Base-by-base conservation (phyloP, 2,888 invertebrate species). In the Drosophila subquinaria region DNA sequence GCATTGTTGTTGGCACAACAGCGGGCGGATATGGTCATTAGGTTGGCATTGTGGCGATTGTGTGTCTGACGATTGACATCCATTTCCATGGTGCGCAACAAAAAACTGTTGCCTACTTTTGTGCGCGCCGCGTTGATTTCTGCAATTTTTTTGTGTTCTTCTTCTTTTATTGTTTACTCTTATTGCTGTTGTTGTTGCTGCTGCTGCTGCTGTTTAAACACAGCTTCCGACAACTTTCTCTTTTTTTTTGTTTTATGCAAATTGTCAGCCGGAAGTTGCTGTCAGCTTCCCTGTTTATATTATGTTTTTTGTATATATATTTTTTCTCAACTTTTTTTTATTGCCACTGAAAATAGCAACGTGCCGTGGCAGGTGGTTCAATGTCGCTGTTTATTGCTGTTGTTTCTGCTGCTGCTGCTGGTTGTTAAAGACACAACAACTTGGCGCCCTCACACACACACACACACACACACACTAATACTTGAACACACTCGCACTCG, bases 51-150 rank as follows among this genome's bases (percentile, higher is more conserved):
- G 81, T 82, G 88, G 77, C 82, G 27, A 27, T 27, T 27, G 27
- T 27, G 88, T 85, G 75, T 81, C 73, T 84, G 84, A 67, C 92
- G 91, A 88, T 92, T 92, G 73, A 92, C 92, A 88, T 92, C 92
- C 91, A 92, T 92, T 91, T 92, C 92, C 92, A 89, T 90, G 66
- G 69, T 75, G 74, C 57, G 69, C 69, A 69, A 57, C 62, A 65
- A 74, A 71, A 75, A 83, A 73, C 64, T 69, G 85, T 87, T 85
- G 84, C 85, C 89, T 80, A 76, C 80, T 82, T 74, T 69, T 51
- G 27, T 63, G 88, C 74, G 77, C 75, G 75, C 69, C 1, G 63
- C 66, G 53, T 73, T 56, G 57, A 63, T 57, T 67, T 68, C 40
- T 53, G 63, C 53, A 59, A 65, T 69, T 53, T 73, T 70, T 47